phyloP scores from a whole-genome alignment of 2,888 invertebrate species.

The Hecatera dysodea region DNA sequence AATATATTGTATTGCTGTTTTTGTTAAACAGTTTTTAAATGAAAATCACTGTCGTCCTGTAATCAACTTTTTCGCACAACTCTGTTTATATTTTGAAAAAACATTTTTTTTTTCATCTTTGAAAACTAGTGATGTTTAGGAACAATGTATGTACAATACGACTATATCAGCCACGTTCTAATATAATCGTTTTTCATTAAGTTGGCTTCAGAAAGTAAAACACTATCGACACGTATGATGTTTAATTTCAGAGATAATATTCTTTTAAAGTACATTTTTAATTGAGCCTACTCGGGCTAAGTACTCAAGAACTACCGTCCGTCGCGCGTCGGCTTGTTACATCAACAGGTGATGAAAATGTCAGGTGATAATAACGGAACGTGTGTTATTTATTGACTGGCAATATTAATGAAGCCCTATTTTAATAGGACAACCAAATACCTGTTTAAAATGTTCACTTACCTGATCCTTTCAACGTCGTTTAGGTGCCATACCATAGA shows the following conservation, averaged over 20 bases:
- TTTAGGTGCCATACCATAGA: background rate
- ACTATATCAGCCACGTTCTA: constrained; percentile 10
- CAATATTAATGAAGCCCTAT: constrained; percentile 60
- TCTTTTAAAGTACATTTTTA: constrained; percentile 59
- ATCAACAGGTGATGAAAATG: constrained; percentile 75
- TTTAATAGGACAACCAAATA: constrained; percentile 48
- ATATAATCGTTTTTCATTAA: constrained; percentile 47
- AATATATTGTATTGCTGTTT: constrained; percentile 12
- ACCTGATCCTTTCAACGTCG: background rate
- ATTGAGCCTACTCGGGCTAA: constrained; percentile 54
- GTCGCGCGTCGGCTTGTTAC: constrained; percentile 63
- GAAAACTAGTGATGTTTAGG: constrained; percentile 6
- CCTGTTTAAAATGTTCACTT: constrained; percentile 25
- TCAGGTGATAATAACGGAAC: constrained; percentile 71
- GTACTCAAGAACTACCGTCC: constrained; percentile 56
- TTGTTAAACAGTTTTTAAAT: constrained; percentile 3
- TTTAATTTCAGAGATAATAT: constrained; percentile 62
- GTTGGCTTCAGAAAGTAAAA: constrained; percentile 43
- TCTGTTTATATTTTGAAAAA: background rate
- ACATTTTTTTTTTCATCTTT: background rate
- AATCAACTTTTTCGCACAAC: background rate
- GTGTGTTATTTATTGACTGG: constrained; percentile 63
- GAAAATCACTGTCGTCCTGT: background rate
- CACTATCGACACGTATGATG: constrained; percentile 54
- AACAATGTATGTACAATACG: background rate